Conservation (phyloP, 1,140 invertebrate genomes). For the Trichoplusia ni region DNA sequence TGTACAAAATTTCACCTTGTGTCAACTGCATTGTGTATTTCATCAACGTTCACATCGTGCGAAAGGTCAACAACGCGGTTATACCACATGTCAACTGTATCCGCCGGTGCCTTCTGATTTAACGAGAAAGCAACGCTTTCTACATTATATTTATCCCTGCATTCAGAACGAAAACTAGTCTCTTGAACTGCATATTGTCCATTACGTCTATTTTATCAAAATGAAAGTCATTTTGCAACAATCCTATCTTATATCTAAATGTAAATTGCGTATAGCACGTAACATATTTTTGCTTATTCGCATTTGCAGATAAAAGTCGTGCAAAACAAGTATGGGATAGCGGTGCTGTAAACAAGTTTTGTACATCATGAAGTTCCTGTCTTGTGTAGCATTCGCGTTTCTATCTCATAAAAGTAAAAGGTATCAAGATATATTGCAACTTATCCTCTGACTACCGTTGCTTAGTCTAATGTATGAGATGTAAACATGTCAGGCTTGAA, state of each 20-base stretch:
- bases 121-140: constrained; percentile 28
- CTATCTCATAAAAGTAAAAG: neutral
- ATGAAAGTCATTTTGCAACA: neutral
- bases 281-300: neutral
- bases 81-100: constrained; percentile 37
- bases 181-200: constrained; percentile 1
- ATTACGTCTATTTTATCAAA: neutral
- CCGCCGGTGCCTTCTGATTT: constrained; percentile 18
- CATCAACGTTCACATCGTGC: constrained; percentile 37
- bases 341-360: constrained; percentile 13
- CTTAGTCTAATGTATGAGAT: no score
- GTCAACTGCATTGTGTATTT: constrained; percentile 47
- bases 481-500: no score
- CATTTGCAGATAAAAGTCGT: neutral
- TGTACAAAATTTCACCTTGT: constrained; percentile 65
- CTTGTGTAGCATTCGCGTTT: neutral
- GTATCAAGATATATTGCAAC: neutral
- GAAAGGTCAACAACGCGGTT: constrained; percentile 38
- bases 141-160: constrained; percentile 20
- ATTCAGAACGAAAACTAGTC: neutral
- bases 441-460: no score
- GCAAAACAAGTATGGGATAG: neutral
- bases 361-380: constrained; percentile 10
- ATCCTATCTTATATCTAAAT: neutral
- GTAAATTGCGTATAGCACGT: no score